phyloP scores from a whole-genome alignment of 2,113 vertebrate species.

The Dicentrarchus labrax region DNA sequence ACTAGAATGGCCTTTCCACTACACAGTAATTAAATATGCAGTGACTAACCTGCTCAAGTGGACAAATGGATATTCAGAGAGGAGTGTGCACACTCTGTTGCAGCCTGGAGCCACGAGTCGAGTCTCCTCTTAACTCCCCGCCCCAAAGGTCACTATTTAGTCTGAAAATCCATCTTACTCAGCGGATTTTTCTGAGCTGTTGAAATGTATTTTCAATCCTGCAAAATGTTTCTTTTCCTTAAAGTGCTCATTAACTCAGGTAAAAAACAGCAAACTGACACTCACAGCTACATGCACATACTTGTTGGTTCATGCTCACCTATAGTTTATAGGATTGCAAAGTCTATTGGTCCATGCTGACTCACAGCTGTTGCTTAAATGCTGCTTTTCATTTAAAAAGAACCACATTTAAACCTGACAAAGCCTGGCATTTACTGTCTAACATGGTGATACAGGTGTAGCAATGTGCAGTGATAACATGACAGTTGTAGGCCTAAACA shows the following conservation, averaged over 20 bases:
- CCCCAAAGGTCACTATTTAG: conserved; percentile 3
- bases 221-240: neutral
- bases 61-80: conserved; percentile 26
- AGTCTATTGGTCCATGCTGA: conserved; percentile 22
- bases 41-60: conserved; percentile 20
- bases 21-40: conserved; percentile 14
- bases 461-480: conserved; percentile 34
- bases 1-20: conserved; percentile 14
- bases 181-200: neutral
- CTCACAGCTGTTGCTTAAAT: conserved; percentile 64
- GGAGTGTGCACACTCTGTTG: conserved; percentile 3
- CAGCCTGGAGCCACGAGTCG: neutral
- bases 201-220: conserved; percentile 16
- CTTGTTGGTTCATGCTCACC: conserved; percentile 56
- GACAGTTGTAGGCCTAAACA: conserved; percentile 20
- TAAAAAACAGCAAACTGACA: conserved; percentile 8
- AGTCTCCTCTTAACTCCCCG: conserved; percentile 3
- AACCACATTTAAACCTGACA: conserved; percentile 39
- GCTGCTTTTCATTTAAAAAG: conserved; percentile 52
- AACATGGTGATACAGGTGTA: conserved; percentile 55
- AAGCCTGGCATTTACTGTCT: conserved; percentile 57
- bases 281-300: conserved; percentile 5
- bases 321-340: conserved; percentile 43
- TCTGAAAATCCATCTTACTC: conserved; percentile 1
- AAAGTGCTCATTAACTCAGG: neutral